Conservation (phyloP, 2,113 vertebrate species). For the Nothobranchius furzeri region DNA sequence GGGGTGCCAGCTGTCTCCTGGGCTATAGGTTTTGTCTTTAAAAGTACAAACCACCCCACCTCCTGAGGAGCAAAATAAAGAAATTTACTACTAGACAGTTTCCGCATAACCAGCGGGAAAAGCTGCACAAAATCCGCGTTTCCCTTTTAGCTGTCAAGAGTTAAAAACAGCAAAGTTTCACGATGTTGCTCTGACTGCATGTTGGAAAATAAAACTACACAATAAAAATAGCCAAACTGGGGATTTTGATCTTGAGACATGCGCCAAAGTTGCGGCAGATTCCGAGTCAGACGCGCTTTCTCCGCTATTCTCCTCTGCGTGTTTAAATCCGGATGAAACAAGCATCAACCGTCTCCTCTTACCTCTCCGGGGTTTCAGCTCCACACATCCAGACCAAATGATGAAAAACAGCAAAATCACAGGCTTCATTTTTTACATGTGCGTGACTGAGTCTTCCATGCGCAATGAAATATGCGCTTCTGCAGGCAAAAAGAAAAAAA, state of each 20-base stretch:
- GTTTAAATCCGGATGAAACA: slow-evolving; percentile 21
- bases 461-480: slow-evolving; percentile 55
- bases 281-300: neutral
- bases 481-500: slow-evolving; percentile 33
- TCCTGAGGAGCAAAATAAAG: slow-evolving; percentile 65
- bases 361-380: slow-evolving; percentile 73
- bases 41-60: slow-evolving; percentile 86
- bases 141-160: neutral
- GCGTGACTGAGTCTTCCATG: slow-evolving; percentile 41
- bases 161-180: slow-evolving; percentile 7
- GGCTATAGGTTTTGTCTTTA: slow-evolving; percentile 88
- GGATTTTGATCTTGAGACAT: neutral
- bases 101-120: no score
- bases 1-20: slow-evolving; percentile 95
- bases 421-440: slow-evolving; percentile 66
- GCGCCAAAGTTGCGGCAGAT: neutral
- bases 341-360: slow-evolving; percentile 53
- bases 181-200: neutral
- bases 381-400: slow-evolving; percentile 65
- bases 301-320: neutral
- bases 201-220: neutral
- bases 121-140: neutral
- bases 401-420: slow-evolving; percentile 62
- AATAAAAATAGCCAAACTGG: neutral
- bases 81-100: neutral